Base-by-base conservation (phyloP, 1,140 invertebrate genomes). In the Drosophila littoralis region DNA sequence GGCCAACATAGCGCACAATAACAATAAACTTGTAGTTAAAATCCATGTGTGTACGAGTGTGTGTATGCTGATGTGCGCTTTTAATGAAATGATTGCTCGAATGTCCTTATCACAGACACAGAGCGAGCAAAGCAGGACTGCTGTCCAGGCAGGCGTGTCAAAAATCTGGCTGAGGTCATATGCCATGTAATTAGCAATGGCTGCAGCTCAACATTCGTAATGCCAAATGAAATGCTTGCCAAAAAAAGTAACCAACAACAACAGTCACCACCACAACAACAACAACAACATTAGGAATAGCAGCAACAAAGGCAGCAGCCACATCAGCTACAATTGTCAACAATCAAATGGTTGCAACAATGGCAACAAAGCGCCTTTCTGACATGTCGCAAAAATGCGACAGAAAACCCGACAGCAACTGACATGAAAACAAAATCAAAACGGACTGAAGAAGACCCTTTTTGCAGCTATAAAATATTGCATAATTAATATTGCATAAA, bases 11-110 rank as follows among this genome's bases (percentile, higher is more conserved):
- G 79, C 77, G 78, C 65, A 79, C 83, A 88, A 88, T 86, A 86
- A 86, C 83, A 86, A 79, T 88, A 83, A 86, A 86, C 72, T 82
- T 82, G 75, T 79, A 88, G 65, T 82, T 84, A 73, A 83, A 73
- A 71, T 86, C 57, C 51, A 28, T 57, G 52, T 69, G 55, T 45
- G 38, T 59, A 10, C 46, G n/a, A 42, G 22, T 68, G 43, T 78
- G 38, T 33, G 15, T 57, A 28, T 68, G 60, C 59, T 59, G 54
- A 63, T 45, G 45, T 59, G 52, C 43, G 55, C 57, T 35, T 70
- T 75, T 73, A 79, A 79, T 83, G 68, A 79, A 88, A 88, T 88
- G 73, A 88, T 86, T 73, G 67, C 61, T 65, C 48, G 66, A 86
- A 86, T 79, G 68, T 77, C 68, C 79, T 88, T 86, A 86, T 82